These are phyloP conservation scores for Hepsetus odoe DNA, from an alignment of 2,113 vertebrate species.

Conservation along the genomic window DNA sequence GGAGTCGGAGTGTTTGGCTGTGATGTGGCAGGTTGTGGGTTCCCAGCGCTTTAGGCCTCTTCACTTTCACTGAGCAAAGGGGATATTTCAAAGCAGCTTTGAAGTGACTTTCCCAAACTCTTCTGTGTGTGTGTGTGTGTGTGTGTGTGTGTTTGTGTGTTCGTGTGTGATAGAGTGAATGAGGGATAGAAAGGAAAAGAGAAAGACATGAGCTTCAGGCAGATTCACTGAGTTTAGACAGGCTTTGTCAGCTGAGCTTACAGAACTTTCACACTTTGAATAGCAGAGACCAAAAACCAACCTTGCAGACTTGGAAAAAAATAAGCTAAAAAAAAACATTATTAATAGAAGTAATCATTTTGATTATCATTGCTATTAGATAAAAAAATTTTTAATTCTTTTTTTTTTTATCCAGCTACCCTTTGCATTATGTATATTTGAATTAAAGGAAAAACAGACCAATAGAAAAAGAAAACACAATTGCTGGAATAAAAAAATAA, in stretches of 20 bases:
- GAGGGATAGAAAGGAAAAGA: not conserved
- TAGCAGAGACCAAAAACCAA: not conserved
- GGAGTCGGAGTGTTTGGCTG: not conserved
- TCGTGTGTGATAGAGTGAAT: not conserved
- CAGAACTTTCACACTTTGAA: constrained; percentile 4
- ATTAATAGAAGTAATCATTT: too few species aligned
- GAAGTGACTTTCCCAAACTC: not conserved
- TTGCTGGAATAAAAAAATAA: too few species aligned
- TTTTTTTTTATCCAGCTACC: not conserved
- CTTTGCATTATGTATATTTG: not conserved
- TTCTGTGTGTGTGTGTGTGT: not conserved
- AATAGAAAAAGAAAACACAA: not conserved
- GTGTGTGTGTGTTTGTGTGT: not conserved
- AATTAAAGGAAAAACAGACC: not conserved
- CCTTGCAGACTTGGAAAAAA: not conserved
- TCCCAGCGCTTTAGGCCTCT: not conserved
- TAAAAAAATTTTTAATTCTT: not conserved
- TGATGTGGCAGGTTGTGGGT: not conserved
- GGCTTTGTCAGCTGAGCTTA: not conserved
- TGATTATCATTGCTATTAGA: not conserved
- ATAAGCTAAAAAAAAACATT: not conserved
- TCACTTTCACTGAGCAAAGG: not conserved
- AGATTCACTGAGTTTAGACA: constrained; percentile 4
- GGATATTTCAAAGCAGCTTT: constrained; percentile 31
- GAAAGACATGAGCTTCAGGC: constrained; percentile 6